Percentiles rank a stretch among this genome's conserved stretches.
phyloP scores from a whole-genome alignment of 2,888 invertebrate genomes.

The Dicycla oo region DNA sequence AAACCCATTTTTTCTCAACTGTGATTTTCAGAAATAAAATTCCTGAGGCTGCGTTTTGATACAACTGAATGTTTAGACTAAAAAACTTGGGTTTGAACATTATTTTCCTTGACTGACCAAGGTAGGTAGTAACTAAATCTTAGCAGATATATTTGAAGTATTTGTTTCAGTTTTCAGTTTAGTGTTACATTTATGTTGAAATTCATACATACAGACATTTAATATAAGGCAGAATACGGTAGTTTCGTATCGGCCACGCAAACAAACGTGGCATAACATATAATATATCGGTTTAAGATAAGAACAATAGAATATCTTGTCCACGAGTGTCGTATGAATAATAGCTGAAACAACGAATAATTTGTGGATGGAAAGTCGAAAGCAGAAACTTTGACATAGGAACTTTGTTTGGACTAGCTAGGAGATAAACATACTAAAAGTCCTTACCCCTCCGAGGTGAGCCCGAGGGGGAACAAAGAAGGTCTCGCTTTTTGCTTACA shows the following conservation, averaged over 20 bases:
- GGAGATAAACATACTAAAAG: too few relatives aligned
- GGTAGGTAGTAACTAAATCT: neutral
- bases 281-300: slow-evolving; percentile 37
- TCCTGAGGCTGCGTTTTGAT: neutral
- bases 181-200: neutral
- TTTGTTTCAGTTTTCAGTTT: slow-evolving; percentile 15
- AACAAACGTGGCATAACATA: slow-evolving; percentile 41
- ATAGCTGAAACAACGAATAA: too few relatives aligned
- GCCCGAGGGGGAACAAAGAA: too few relatives aligned
- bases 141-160: neutral
- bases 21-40: neutral
- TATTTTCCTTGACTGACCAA: slow-evolving; percentile 18
- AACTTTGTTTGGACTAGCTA: too few relatives aligned
- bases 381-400: too few relatives aligned
- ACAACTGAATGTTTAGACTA: neutral
- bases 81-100: neutral
- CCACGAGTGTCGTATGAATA: slow-evolving; percentile 30
- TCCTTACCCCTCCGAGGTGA: too few relatives aligned
- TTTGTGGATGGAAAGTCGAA: too few relatives aligned
- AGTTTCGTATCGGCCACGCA: slow-evolving; percentile 5
- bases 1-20: neutral
- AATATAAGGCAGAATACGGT: slow-evolving; percentile 25
- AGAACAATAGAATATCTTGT: slow-evolving; percentile 59
- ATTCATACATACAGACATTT: neutral
- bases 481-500: too few relatives aligned